A percentile compares a stretch with the other conserved stretches of the same genome.
Conservation (phyloP, 2,888 invertebrate species). For the Leucophenga montana region DNA sequence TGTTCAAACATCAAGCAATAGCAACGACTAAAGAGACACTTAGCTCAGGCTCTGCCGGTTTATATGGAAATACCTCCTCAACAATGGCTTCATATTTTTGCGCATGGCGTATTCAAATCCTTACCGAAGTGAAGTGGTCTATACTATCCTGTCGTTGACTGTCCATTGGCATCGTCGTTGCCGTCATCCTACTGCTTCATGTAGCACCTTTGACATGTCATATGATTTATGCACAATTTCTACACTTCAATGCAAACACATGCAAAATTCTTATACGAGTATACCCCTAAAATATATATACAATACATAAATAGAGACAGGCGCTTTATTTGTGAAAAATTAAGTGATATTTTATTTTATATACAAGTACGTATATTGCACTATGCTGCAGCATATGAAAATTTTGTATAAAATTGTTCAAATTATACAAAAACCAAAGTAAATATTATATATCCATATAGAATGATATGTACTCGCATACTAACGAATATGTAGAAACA, state of each 20-base stretch:
- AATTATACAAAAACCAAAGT: background rate
- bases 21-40: background rate
- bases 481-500: too few relatives aligned
- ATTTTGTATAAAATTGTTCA: background rate
- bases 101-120: slow-evolving; percentile 61
- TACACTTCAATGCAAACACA: slow-evolving; percentile 1
- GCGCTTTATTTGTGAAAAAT: slow-evolving; percentile 57
- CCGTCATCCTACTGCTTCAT: background rate
- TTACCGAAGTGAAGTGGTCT: slow-evolving; percentile 22
- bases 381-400: too few relatives aligned
- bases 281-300: too few relatives aligned
- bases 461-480: background rate
- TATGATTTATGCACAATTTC: slow-evolving; percentile 64
- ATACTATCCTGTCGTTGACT: background rate
- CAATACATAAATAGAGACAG: background rate
- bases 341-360: slow-evolving; percentile 65
- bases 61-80: slow-evolving; percentile 60
- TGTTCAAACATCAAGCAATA: background rate
- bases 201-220: slow-evolving; percentile 61
- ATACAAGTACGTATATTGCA: too few relatives aligned
- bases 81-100: slow-evolving; percentile 67
- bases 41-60: slow-evolving; percentile 28
- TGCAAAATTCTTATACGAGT: background rate
- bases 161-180: background rate
- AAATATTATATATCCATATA: too few relatives aligned